These are phyloP conservation scores for Menidia menidia DNA, from an alignment of 2,797 vertebrate genomes.

Conservation along the genomic window DNA sequence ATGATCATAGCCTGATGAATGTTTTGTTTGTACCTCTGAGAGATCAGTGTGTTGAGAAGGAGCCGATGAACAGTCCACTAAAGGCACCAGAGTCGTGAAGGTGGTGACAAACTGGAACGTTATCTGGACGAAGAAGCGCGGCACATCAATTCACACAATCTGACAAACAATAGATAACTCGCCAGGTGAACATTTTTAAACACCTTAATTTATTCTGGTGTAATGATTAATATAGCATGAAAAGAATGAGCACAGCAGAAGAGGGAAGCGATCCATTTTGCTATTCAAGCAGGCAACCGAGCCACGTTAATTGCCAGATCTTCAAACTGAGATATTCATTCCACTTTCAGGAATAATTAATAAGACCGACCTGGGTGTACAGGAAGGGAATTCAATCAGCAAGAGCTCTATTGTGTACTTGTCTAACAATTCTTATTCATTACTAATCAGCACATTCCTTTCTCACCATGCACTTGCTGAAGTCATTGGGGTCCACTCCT, in stretches of 20 bases:
- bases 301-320: slow-evolving; percentile 59
- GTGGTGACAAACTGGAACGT: slow-evolving; percentile 99
- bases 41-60: slow-evolving; percentile 89
- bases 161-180: slow-evolving; percentile 43
- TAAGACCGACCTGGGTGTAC: slow-evolving; percentile 37
- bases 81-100: slow-evolving; percentile 98
- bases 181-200: slow-evolving; percentile 47
- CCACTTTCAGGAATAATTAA: slow-evolving; percentile 67
- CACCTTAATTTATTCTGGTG: slow-evolving; percentile 33
- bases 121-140: slow-evolving; percentile 83
- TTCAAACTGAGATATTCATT: slow-evolving; percentile 68
- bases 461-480: slow-evolving; percentile 98
- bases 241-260: slow-evolving; percentile 51
- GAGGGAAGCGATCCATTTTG: slow-evolving; percentile 56
- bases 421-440: slow-evolving; percentile 60
- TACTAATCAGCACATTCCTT: slow-evolving; percentile 56
- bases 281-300: slow-evolving; percentile 51
- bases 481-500: slow-evolving; percentile 97
- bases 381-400: slow-evolving; percentile 60
- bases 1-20: not conserved
- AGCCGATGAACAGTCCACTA: slow-evolving; percentile 95
- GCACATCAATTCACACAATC: slow-evolving; percentile 51
- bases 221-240: slow-evolving; percentile 56
- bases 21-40: slow-evolving; percentile 85
- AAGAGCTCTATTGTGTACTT: slow-evolving; percentile 49